Evolutionary conservation across 2,888 invertebrate species (phyloP), one percentile per base, ranked within the genome.

Genomic region (Diaphora mendica): DNA sequence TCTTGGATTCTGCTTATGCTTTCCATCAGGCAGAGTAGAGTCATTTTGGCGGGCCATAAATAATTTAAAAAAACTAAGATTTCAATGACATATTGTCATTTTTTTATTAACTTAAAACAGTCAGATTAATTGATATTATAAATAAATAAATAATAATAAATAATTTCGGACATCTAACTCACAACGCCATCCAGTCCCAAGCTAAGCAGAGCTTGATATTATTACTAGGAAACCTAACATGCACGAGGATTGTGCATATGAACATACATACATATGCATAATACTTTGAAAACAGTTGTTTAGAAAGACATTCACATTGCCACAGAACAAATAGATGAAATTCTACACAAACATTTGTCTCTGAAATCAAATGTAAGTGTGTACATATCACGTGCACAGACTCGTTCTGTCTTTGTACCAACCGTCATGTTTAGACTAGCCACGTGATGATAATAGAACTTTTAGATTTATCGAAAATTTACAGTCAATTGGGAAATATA

Each of bases 341-440:
- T 3, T 13, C 5, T 64, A 33, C n/a, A n/a, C 44, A 72, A 72
- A 67, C 44, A 48, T 62, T 68, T n/a, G 42, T 67, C 26, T 17
- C 3, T 35, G 33, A 48, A 68, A 67, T 62, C 33, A 59, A 67
- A 68, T 72, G 35, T 20, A n/a, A 62, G 33, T 68, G 62, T 68
- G 44, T 30, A 44, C 33, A 20, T 42, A 33, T n/a, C 59, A 67
- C 44, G 67, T 67, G 71, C 71, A 71, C 11, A 44, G 44, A 33
- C n/a, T 66, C 55, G n/a, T n/a, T 67, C 33, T 23, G 42, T 67
- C 44, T 62, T 48, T 68, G 48, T 48, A 44, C 33, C 33, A 70
- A 64, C 23, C 48, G 66, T 66, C 44, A 15, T 71, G 44, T 67
- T 71, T 71, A 30, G 15, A 59, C 51, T 39, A n/a, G 23, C n/a